Percentiles rank a stretch among this genome's conserved stretches.
Evolutionary conservation across 1,140 invertebrate genomes (phyloP).

Genomic region (Hypsibius dujardini): DNA sequence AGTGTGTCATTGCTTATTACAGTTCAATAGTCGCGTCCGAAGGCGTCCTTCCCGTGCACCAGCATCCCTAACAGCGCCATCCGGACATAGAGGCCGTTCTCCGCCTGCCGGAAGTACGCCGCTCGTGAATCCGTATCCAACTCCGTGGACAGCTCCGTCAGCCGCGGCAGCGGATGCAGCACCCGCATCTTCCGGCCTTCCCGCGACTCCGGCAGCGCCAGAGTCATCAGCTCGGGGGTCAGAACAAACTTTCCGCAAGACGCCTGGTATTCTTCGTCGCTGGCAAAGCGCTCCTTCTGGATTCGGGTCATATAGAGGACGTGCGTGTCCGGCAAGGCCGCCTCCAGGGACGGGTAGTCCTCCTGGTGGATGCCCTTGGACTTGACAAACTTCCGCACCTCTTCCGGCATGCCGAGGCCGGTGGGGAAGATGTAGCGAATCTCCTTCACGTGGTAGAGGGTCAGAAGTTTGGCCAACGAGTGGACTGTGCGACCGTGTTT

Average conservation of each 20-base stretch:
- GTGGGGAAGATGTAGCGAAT: constrained; percentile 71
- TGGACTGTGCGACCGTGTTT: constrained; percentile 96
- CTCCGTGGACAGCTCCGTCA: constrained; percentile 39
- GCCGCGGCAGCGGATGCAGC: constrained; percentile 78
- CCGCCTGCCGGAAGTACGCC: constrained; percentile 93
- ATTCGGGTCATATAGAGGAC: constrained; percentile 96
- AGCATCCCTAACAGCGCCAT: constrained; percentile 92
- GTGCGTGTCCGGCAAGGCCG: constrained; percentile 74
- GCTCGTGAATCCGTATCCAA: constrained; percentile 88
- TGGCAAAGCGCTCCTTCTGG: constrained; percentile 75
- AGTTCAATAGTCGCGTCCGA: neutral
- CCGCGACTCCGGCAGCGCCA: constrained; percentile 49
- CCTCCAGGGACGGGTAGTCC: constrained; percentile 51
- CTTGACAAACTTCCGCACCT: constrained; percentile 57
- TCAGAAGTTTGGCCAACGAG: constrained; percentile 72
- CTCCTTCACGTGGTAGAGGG: constrained; percentile 63
- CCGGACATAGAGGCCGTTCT: constrained; percentile 90
- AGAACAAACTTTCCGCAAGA: constrained; percentile 67
- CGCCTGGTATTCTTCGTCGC: constrained; percentile 66
- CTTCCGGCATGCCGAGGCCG: constrained; percentile 69
- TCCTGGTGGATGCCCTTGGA: constrained; percentile 52
- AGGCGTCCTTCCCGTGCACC: constrained; percentile 32
- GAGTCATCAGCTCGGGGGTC: constrained; percentile 84
- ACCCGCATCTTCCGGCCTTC: constrained; percentile 60
- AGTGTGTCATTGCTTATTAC: no score